Evolutionary conservation across 1,140 invertebrate species (phyloP), one percentile per base, ranked within the genome.

Genomic region (Drosophila rufa): DNA sequence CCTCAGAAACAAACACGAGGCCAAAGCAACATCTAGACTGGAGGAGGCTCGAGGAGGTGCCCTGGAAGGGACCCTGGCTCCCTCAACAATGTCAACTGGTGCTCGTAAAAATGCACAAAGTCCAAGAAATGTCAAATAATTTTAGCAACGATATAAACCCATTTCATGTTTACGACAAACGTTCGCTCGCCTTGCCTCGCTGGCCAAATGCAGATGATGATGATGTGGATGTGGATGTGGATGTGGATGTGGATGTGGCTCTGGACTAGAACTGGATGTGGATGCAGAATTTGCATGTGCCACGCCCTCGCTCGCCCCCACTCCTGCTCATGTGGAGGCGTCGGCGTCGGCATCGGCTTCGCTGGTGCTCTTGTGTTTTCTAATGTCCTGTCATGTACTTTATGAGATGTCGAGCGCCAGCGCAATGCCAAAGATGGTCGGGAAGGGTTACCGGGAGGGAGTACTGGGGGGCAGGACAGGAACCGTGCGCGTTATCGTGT

Each of bases 81-180:
- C 70, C 73, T 78, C 82, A 78, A 82, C 82, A 86, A 74, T 74
- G 79, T 87, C 79, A 86, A 86, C 74, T 89, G 74, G 58, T 67
- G 73, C 85, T 91, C 86, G 85, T 91, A 91, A 89, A 91, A 91
- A 89, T 89, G 83, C 77, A 76, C 79, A 86, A 82, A 86, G 84
- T 86, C 79, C 84, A 91, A 92, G 90, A 92, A 91, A 92, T 87
- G 91, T 92, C 91, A 92, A 92, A 92, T 92, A 92, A 92, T 91
- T 92, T 90, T 87, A 91, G 91, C 86, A 91, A 82, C 86, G 91
- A 90, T 92, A 92, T 91, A 92, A 92, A 87, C 91, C 91, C 91
- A 92, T 92, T 92, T 92, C 91, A 82, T 92, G 90, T 92, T 87
- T 91, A 85, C 86, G 86, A 82, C 81, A 82, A 86, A 75, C 80